A percentile compares a stretch with the other conserved stretches of the same genome.
These are phyloP conservation scores for Lordiphosa stackelbergi DNA, from an alignment of 1,140 invertebrate genomes.

Conservation along the genomic window DNA sequence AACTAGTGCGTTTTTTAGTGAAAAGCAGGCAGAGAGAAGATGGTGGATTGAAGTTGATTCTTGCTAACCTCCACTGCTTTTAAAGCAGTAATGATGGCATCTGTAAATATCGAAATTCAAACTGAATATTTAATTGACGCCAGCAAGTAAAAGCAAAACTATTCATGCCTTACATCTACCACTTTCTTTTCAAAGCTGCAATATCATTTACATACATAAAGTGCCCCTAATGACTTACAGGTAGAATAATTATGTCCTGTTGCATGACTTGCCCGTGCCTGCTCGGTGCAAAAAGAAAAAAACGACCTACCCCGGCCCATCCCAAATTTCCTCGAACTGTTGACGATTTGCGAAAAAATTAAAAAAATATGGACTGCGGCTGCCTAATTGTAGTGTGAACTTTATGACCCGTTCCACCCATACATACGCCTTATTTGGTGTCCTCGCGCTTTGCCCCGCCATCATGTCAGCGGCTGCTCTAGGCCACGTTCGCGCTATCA, in stretches of 20 bases:
- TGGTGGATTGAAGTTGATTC: too few relatives aligned
- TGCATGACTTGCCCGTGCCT: slow-evolving; percentile 56
- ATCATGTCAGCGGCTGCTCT: slow-evolving; percentile 19
- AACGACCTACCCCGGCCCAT: slow-evolving; percentile 35
- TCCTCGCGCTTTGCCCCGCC: slow-evolving; percentile 33
- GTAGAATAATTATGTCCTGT: slow-evolving; percentile 41
- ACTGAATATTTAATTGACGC: too few relatives aligned
- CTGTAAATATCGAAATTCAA: too few relatives aligned
- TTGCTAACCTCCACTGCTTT: too few relatives aligned
- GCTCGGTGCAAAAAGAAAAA: slow-evolving; percentile 3
- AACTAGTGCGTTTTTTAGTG: too few relatives aligned
- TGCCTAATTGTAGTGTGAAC: slow-evolving; percentile 63
- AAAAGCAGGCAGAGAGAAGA: too few relatives aligned
- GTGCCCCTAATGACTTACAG: slow-evolving; percentile 69
- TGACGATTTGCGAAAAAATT: slow-evolving; percentile 55
- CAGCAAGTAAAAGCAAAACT: too few relatives aligned
- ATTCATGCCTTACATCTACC: too few relatives aligned
- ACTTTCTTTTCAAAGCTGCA: too few relatives aligned
- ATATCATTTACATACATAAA: slow-evolving; percentile 9
- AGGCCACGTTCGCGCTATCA: slow-evolving; percentile 38
- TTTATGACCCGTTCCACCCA: slow-evolving; percentile 45
- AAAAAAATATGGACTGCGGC: slow-evolving; percentile 53
- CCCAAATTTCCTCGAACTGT: slow-evolving; percentile 55
- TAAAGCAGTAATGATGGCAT: too few relatives aligned
- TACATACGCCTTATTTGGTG: slow-evolving; percentile 50